Evolutionary conservation across 2,888 invertebrate genomes (phyloP).

Genomic region (Machimus atricapillus): DNA sequence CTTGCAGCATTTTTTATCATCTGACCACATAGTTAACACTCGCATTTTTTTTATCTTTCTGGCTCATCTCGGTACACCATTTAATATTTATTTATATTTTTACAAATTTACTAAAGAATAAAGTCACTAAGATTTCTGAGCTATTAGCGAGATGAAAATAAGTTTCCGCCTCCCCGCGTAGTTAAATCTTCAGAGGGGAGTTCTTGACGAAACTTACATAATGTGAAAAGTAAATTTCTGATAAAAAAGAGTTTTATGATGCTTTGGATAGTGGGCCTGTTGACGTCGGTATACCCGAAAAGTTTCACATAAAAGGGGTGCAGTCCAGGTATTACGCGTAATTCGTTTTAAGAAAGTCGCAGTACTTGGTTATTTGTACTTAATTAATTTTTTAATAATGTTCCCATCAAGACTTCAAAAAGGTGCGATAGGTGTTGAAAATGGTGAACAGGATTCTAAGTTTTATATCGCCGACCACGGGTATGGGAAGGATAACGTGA

Average conservation of each 20-base stretch:
- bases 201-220: background rate
- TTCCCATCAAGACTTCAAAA: background rate
- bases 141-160: background rate
- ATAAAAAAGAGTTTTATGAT: constrained; percentile 4
- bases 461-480: background rate
- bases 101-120: background rate
- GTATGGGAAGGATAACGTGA: constrained; percentile 75
- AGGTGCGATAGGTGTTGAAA: background rate
- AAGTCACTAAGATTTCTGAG: background rate
- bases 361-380: background rate
- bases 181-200: background rate
- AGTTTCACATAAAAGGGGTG: background rate
- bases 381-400: constrained; percentile 5
- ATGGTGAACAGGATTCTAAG: background rate
- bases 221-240: constrained; percentile 9
- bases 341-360: background rate
- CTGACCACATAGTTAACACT: background rate
- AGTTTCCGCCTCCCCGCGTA: background rate
- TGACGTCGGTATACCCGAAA: background rate
- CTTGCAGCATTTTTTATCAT: background rate
- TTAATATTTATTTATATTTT: background rate
- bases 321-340: background rate
- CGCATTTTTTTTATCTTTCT: background rate
- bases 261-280: background rate
- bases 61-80: background rate